Percentiles rank a stretch among this genome's conserved stretches.
Conservation (phyloP, 2,113 vertebrate genomes). For the Cyanoderma ruficeps region DNA sequence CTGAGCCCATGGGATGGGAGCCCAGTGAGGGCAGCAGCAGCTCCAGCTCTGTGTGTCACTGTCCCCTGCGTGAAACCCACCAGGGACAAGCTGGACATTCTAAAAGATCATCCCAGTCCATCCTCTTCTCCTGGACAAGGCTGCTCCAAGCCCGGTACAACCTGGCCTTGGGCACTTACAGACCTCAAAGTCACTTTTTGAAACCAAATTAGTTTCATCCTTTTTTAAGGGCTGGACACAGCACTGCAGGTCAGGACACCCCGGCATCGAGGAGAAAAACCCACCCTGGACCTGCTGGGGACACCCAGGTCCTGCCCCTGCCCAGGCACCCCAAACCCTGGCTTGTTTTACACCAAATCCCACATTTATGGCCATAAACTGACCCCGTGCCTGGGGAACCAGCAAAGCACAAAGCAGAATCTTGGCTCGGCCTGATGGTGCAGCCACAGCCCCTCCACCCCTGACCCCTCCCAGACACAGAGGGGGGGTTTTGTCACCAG, state of each 20-base stretch:
- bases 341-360: accelerated
- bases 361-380: accelerated
- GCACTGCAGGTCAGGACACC: background rate
- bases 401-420: background rate
- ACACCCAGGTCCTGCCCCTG: background rate
- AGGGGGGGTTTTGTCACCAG: accelerated
- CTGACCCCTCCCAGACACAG: background rate
- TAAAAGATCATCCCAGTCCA: background rate
- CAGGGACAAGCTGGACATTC: background rate
- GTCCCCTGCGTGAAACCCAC: background rate
- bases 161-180: background rate
- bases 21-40: accelerated
- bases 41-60: accelerated
- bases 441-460: background rate
- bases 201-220: accelerated
- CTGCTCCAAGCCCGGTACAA: accelerated
- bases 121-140: background rate
- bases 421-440: accelerated
- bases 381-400: accelerated
- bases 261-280: background rate
- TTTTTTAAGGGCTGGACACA: background rate
- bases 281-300: accelerated
- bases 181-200: background rate
- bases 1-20: accelerated
- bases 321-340: background rate